phyloP scores from a whole-genome alignment of 37 sponge, comb jelly and placozoan genomes.

The Cladorhizidae sp. region DNA sequence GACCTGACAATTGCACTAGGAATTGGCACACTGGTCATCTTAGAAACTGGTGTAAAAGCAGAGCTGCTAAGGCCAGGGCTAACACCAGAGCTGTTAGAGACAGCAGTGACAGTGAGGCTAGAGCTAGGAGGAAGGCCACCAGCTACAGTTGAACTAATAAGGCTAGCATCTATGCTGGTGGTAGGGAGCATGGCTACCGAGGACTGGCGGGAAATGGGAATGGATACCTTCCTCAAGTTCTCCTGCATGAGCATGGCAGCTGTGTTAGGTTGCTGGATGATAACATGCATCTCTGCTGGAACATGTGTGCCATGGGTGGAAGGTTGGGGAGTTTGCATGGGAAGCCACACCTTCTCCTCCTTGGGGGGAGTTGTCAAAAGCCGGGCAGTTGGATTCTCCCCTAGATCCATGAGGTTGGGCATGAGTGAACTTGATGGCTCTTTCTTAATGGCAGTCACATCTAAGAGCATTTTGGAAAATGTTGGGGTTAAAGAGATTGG shows the following conservation, averaged over 20 bases:
- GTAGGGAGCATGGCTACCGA: too few relatives aligned
- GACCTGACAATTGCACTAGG: neutral
- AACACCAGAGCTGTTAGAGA: neutral
- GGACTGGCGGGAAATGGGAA: too few relatives aligned
- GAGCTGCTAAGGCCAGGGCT: neutral
- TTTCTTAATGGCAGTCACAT: neutral
- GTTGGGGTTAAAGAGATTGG: neutral
- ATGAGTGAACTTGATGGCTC: neutral
- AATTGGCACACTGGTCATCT: neutral
- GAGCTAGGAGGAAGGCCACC: neutral
- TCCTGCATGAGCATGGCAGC: neutral
- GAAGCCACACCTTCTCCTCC: neutral
- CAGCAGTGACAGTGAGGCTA: neutral
- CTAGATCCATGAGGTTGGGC: neutral
- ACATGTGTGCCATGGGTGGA: slow-evolving; percentile 20
- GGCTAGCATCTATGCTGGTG: too few relatives aligned
- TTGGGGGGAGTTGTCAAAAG: neutral
- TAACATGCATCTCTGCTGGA: slow-evolving; percentile 26
- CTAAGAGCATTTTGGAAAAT: neutral
- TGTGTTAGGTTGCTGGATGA: slow-evolving; percentile 47
- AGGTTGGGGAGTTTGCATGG: slow-evolving; percentile 26
- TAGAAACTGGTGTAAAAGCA: neutral
- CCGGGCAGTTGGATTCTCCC: neutral
- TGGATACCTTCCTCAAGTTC: too few relatives aligned
- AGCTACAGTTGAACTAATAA: too few relatives aligned